Conservation (phyloP, 2,113 vertebrate species). For the Sphaerodactylus townsendi region DNA sequence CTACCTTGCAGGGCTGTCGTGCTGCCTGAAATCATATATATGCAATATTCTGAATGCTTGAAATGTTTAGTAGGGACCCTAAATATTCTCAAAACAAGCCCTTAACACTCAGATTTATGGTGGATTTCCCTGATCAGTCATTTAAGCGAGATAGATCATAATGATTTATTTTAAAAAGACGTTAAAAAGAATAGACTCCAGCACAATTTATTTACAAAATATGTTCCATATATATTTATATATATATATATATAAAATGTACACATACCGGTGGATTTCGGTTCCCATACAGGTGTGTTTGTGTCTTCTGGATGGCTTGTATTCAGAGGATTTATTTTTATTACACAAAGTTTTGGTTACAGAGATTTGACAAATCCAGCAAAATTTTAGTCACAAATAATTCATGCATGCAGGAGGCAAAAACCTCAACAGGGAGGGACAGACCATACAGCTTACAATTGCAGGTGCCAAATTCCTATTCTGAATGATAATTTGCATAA, state of each 20-base stretch:
- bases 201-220: slow-evolving; percentile 18
- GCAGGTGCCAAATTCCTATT: too few species aligned
- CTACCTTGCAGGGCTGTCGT: not conserved
- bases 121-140: not conserved
- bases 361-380: not conserved
- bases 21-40: not conserved
- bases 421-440: too few species aligned
- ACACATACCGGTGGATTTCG: not conserved
- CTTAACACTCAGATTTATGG: not conserved
- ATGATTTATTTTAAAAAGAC: not conserved
- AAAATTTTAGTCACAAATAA: not conserved
- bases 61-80: too few species aligned
- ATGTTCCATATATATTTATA: not conserved
- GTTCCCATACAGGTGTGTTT: not conserved
- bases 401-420: not conserved
- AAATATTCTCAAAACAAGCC: not conserved
- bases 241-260: not conserved
- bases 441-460: too few species aligned
- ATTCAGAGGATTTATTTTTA: not conserved
- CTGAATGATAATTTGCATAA: too few species aligned
- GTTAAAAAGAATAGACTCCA: not conserved
- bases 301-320: not conserved
- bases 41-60: not conserved
- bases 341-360: not conserved
- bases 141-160: not conserved